Evolutionary conservation across 2,888 invertebrate species (phyloP), one percentile per base, ranked within the genome.

Genomic region (Phortica okadai): DNA sequence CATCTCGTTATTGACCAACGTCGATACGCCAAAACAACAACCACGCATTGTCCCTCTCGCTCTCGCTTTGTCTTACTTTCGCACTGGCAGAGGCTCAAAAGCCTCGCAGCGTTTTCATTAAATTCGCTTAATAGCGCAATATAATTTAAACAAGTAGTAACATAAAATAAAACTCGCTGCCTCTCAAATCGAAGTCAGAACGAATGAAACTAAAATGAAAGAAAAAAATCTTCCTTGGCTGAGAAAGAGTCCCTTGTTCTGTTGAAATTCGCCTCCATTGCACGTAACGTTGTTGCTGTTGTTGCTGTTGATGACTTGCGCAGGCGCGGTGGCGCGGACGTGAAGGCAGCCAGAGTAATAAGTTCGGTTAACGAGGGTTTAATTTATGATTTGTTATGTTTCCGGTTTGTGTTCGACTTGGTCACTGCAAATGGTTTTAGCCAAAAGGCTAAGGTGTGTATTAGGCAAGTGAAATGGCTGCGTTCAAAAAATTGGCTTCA

Each of bases 381-480:
- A 90, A 90, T 90, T 90, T 90, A 90, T 90, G 90, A 90, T 90
- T 90, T 90, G 90, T 90, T 90, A 89, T 89, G 89, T 90, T 90
- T 90, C 90, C 90, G 90, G 90, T 89, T 89, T 83, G 84, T 88
- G 86, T 88, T 86, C 82, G 80, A 80, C 76, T 79, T 80, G 80
- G 82, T 81, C n/a, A 59, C 45, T 76, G 79, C 76, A 88, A 88
- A 88, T 88, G 88, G 85, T 82, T 21, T 21, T 21, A 21, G 80
- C 86, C 82, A 86, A 87, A 87, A 87, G 87, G 79, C 86, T 80
- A 82, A 87, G 87, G 86, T 88, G 87, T 87, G 85, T 86, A 85
- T 87, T 87, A 50, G 50, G 75, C 73, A 56, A 74, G 75, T 66
- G 44, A 16, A 16, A 7, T 59, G 59, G 59, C 1, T 14, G 59